Conservation (phyloP, 2,888 invertebrate species). For the Mimas tiliae region DNA sequence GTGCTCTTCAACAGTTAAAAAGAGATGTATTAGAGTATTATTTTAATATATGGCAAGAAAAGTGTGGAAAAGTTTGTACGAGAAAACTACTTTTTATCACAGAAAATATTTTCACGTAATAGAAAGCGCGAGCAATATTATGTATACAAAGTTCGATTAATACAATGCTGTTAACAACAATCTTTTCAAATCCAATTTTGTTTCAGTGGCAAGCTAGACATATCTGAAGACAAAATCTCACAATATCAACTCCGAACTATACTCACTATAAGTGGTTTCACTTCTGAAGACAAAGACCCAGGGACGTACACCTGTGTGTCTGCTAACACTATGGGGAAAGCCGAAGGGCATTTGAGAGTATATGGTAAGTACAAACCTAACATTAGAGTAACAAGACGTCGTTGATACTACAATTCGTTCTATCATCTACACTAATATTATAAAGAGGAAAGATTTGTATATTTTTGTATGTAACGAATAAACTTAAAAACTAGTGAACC, state of each 20-base stretch:
- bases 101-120: too few species aligned
- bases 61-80: too few species aligned
- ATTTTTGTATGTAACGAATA: too few species aligned
- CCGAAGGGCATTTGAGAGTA: constrained; percentile 87
- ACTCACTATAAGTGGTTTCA: constrained; percentile 86
- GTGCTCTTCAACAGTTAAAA: too few species aligned
- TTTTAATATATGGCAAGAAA: too few species aligned
- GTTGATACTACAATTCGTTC: too few species aligned
- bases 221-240: constrained; percentile 85
- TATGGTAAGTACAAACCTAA: constrained; percentile 82
- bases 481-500: too few species aligned
- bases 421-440: too few species aligned
- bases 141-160: not conserved
- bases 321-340: constrained; percentile 88
- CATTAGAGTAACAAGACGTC: not conserved
- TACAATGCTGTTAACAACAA: not conserved
- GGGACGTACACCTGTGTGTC: constrained; percentile 89
- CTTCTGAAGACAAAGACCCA: constrained; percentile 85
- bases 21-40: too few species aligned
- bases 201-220: constrained; percentile 87
- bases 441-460: too few species aligned
- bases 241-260: constrained; percentile 87
- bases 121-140: too few species aligned
- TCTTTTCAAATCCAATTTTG: constrained; percentile 29
- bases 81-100: too few species aligned